phyloP scores from a whole-genome alignment of 1,140 invertebrate species.

The Dreissena rostriformis region DNA sequence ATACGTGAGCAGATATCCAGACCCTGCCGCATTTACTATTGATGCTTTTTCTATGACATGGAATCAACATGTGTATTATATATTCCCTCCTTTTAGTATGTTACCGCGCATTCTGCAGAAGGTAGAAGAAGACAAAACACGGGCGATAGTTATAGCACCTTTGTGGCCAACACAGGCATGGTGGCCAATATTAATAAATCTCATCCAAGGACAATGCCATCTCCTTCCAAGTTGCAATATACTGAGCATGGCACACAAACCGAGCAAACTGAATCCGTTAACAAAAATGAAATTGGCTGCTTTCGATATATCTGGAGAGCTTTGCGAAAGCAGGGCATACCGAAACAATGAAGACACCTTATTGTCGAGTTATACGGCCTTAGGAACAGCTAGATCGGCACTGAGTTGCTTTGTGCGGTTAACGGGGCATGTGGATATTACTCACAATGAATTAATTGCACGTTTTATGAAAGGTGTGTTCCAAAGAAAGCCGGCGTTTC shows the following conservation, averaged over 20 bases:
- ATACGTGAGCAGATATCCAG: background rate
- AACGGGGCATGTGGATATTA: background rate
- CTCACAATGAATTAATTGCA: background rate
- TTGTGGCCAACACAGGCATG: constrained; percentile 15
- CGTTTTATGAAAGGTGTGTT: constrained; percentile 28
- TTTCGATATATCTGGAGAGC: too few species aligned
- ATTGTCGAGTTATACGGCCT: background rate
- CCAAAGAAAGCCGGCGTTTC: constrained; percentile 11
- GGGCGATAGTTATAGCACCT: constrained; percentile 15
- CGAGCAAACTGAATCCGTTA: background rate
- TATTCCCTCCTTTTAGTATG: constrained; percentile 33
- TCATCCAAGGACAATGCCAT: background rate
- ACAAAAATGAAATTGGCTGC: constrained; percentile 14
- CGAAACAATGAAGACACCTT: background rate
- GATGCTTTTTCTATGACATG: constrained; percentile 30
- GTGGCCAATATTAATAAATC: background rate
- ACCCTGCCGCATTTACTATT: background rate
- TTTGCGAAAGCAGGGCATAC: constrained; percentile 10
- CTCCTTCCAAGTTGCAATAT: constrained; percentile 2
- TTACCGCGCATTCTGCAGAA: constrained; percentile 19
- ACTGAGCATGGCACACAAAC: background rate
- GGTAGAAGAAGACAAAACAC: constrained; percentile 7
- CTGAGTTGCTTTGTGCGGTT: constrained; percentile 9
- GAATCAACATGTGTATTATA: constrained; percentile 2
- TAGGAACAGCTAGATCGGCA: constrained; percentile 1